These are phyloP conservation scores for Battus philenor DNA, from an alignment of 1,140 invertebrate genomes.

Conservation along the genomic window DNA sequence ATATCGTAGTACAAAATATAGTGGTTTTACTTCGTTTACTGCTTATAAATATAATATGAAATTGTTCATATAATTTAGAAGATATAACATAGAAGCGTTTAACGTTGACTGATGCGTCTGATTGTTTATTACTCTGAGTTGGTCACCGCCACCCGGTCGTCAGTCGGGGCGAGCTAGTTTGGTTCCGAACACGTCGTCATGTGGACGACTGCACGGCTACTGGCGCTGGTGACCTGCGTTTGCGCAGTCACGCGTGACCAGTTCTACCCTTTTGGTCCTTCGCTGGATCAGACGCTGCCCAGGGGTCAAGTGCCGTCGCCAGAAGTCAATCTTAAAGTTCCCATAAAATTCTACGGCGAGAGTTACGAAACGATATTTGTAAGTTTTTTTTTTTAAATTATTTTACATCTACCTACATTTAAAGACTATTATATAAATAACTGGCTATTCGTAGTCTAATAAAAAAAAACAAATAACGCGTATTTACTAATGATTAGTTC, in stretches of 20 bases:
- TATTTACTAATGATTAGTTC: no score
- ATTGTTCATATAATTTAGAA: no score
- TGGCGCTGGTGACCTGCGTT: conserved; percentile 34
- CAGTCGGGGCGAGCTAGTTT: background rate
- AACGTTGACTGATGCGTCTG: background rate
- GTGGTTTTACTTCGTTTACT: no score
- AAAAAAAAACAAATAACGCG: no score
- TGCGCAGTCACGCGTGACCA: conserved; percentile 51
- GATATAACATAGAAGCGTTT: background rate
- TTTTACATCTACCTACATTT: no score
- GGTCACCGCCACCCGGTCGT: background rate
- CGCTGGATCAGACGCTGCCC: conserved; percentile 58
- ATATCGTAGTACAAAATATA: no score
- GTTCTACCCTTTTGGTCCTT: conserved; percentile 60
- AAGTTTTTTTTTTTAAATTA: conserved; percentile 79
- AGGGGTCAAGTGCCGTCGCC: conserved; percentile 66
- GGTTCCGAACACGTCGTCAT: conserved; percentile 27
- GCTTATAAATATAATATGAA: no score
- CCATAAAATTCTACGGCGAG: conserved; percentile 84
- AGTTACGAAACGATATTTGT: conserved; percentile 84
- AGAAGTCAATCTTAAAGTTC: conserved; percentile 72
- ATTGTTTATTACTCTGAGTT: background rate
- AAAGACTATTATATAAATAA: no score
- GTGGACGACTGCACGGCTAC: conserved; percentile 50
- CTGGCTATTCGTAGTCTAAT: no score